Conservation (phyloP, 2,888 invertebrate species). For the Oligia fasciuncula region DNA sequence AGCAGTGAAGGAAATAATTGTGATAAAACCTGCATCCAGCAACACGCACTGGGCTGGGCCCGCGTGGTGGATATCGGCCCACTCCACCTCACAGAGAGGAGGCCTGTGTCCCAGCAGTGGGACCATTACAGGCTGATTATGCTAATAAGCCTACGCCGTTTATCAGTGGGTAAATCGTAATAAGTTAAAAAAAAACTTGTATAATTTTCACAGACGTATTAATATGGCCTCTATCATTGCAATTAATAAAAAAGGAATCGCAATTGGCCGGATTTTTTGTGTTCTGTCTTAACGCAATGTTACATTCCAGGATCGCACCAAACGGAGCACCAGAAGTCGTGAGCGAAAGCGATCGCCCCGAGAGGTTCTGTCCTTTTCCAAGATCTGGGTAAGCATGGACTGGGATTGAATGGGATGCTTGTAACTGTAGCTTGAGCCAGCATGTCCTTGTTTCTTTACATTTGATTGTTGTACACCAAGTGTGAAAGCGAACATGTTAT, state of each 20-base stretch:
- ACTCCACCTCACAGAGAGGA: not conserved
- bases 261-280: too few species aligned
- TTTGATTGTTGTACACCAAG: not conserved
- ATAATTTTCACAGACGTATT: too few species aligned
- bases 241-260: not conserved
- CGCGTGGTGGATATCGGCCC: not conserved
- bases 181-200: not conserved
- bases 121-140: not conserved
- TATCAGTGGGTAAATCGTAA: not conserved
- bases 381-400: conserved; percentile 91
- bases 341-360: conserved; percentile 89
- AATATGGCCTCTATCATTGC: too few species aligned
- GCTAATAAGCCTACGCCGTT: too few species aligned
- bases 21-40: not conserved
- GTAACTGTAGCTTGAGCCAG: not conserved
- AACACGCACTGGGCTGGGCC: not conserved
- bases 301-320: conserved; percentile 71
- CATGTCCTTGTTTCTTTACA: conserved; percentile 4
- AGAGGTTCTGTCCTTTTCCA: conserved; percentile 94
- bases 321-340: conserved; percentile 84
- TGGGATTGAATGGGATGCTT: not conserved
- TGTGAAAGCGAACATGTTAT: not conserved
- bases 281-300: not conserved
- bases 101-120: not conserved
- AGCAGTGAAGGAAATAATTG: not conserved